Conservation (phyloP, 2,797 vertebrate genomes). For the Gallinago solitaria region DNA sequence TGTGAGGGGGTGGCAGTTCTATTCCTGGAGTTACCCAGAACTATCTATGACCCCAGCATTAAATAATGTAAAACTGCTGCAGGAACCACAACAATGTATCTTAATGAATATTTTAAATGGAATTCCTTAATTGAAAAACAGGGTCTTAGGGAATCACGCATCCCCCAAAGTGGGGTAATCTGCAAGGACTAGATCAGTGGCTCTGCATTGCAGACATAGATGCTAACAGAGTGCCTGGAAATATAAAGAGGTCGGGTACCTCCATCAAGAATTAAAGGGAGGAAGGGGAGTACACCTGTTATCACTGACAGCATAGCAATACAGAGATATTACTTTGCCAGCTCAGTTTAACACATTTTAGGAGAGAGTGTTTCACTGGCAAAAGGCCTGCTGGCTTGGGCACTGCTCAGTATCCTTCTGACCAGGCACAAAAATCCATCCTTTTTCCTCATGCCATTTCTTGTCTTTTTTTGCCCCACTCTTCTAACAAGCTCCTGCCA, state of each 20-base stretch:
- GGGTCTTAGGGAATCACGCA: not conserved
- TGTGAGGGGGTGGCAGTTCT: conserved; percentile 13
- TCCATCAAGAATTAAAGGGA: not conserved
- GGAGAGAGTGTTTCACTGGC: not conserved
- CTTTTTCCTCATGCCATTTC: not conserved
- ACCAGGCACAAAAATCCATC: not conserved
- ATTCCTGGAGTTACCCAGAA: conserved; percentile 28
- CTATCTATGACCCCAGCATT: not conserved
- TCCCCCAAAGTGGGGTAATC: fast-evolving
- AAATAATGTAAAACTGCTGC: not conserved
- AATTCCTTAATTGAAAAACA: not conserved
- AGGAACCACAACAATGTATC: not conserved
- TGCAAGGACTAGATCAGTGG: not conserved
- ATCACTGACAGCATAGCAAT: not conserved
- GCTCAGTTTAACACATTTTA: not conserved
- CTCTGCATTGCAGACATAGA: not conserved
- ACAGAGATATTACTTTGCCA: not conserved
- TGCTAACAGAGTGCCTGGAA: not conserved
- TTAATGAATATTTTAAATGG: not conserved
- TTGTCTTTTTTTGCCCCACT: not conserved
- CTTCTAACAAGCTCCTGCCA: not conserved
- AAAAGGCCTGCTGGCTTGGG: not conserved
- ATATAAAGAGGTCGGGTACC: not conserved
- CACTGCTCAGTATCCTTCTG: not conserved
- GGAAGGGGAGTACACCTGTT: not conserved